Conservation (phyloP, 2,797 vertebrate genomes). For the Lacerta agilis region DNA sequence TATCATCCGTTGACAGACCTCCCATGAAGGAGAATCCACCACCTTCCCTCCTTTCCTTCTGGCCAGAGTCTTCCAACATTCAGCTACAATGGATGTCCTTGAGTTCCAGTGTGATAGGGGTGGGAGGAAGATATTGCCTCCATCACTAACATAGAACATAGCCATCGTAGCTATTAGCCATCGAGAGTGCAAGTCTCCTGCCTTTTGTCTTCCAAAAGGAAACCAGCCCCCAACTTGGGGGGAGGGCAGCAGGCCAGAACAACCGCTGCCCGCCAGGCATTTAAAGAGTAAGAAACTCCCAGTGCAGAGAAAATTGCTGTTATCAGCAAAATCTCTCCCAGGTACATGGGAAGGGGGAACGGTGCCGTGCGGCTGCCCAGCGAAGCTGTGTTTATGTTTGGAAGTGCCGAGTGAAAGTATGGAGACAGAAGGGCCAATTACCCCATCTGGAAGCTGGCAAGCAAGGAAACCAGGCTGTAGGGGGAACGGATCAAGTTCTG, state of each 20-base stretch:
- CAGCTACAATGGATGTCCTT: no score
- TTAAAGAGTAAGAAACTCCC: background rate
- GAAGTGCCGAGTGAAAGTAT: background rate
- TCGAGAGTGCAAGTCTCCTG: background rate
- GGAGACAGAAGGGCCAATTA: conserved; percentile 35
- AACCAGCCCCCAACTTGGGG: background rate
- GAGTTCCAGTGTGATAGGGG: no score
- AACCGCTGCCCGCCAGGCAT: background rate
- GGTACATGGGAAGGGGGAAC: fast-evolving
- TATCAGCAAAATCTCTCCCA: background rate
- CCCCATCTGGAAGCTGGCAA: conserved; percentile 38
- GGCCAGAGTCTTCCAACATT: no score
- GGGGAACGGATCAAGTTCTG: background rate
- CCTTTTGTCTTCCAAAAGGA: background rate
- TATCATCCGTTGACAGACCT: no score
- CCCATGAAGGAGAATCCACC: no score
- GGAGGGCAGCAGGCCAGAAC: background rate
- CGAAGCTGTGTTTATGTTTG: background rate
- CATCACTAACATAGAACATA: no score
- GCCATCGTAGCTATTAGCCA: background rate
- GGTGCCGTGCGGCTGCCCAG: background rate
- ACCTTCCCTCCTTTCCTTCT: no score
- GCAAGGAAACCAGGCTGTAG: conserved; percentile 15
- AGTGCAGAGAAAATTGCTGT: background rate
- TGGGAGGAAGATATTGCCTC: no score